phyloP scores from a whole-genome alignment of 2,888 invertebrate genomes.

The Sericinus montela region DNA sequence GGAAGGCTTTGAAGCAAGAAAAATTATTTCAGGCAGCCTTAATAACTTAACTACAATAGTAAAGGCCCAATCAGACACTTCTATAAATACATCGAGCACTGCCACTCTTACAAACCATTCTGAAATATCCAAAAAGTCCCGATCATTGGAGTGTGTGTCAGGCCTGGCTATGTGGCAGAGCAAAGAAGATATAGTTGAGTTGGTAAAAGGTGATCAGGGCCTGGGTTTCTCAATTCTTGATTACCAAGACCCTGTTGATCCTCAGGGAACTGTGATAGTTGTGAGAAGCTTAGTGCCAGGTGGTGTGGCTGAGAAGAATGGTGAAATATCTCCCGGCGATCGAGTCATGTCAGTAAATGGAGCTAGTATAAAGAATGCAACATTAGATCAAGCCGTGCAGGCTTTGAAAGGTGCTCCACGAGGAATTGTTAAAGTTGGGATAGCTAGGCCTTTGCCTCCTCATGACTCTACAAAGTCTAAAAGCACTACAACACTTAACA shows the following conservation, averaged over 20 bases:
- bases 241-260: conserved; percentile 98
- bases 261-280: conserved; percentile 97
- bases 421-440: conserved; percentile 93
- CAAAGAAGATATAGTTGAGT: conserved; percentile 93
- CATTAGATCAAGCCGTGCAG: conserved; percentile 96
- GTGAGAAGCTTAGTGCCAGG: conserved; percentile 98
- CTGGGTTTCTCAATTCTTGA: conserved; percentile 99
- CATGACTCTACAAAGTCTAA: conserved; percentile 56
- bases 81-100: conserved; percentile 92
- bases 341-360: conserved; percentile 95
- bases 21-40: conserved; percentile 91
- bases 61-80: conserved; percentile 97
- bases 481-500: conserved; percentile 61
- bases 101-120: conserved; percentile 86
- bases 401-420: conserved; percentile 96
- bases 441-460: conserved; percentile 89
- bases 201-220: conserved; percentile 96
- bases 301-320: conserved; percentile 97
- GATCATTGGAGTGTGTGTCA: conserved; percentile 96
- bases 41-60: conserved; percentile 90
- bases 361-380: conserved; percentile 92
- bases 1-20: conserved; percentile 89
- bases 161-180: conserved; percentile 98
- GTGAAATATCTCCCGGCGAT: conserved; percentile 97
- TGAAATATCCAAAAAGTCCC: conserved; percentile 86